Base-by-base conservation (phyloP, 30 jellyfish, hydroid and myxozoan genomes). In the Turritopsis dohrnii region DNA sequence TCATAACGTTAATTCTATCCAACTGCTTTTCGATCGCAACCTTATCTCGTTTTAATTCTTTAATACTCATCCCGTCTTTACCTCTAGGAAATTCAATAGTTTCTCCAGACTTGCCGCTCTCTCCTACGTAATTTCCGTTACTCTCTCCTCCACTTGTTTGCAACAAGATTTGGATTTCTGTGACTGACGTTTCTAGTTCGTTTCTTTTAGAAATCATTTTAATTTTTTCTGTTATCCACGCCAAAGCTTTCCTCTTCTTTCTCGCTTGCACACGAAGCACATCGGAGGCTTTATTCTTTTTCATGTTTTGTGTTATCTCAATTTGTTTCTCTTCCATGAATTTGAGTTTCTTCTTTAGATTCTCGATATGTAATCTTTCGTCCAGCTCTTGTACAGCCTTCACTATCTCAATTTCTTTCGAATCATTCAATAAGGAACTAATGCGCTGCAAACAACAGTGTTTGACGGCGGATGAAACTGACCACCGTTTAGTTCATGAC, bases 391-490 rank as follows among this genome's bases (percentile, higher is more conserved):
- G 66, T 1, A 77, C n/a, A 24, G 71, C 19, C 21, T 28, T 24
- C 21, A 80, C 17, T 20, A 80, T 41, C 1, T 80, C 87, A 0
- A 52, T n/a, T 21, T 79, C 86, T 79, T 29, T 17, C 19, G 86
- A 29, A 28, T 65, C n/a, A 8, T 3, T 54, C 60, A 41, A 41
- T 41, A 41, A 41, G 9, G 60, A 5, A 5, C 13, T 41, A 13
- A 41, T 41, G 13, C 13, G 60, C 9, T 41, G 60, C 13, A 41
- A 41, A 41, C 60, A 41, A 3, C 9, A 3, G 60, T 5, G 60
- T 13, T 41, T 41, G 60, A 41, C 13, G 60, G 13, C 60, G 60
- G 5, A 41, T 41, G 5, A 41, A 41, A 41, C 60, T 41, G 60
- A 41, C 60, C 60, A 41, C 9, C 60, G 13, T 41, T 41, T 13